A percentile compares a stretch with the other conserved stretches of the same genome.
These are phyloP conservation scores for Pangasius mekongensis DNA, from an alignment of 2,797 vertebrate species.

Conservation along the genomic window DNA sequence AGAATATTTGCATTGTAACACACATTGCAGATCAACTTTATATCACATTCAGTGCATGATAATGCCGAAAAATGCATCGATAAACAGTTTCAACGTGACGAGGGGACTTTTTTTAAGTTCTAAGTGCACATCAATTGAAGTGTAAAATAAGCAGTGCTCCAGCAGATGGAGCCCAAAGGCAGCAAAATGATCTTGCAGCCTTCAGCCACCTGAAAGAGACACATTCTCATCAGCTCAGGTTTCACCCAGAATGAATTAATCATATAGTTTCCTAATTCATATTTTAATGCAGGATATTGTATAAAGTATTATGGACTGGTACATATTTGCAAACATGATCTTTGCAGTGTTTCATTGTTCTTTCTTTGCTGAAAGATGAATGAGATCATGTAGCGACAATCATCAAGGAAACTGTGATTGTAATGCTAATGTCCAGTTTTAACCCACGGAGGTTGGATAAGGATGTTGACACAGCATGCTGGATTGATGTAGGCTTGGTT, in stretches of 20 bases:
- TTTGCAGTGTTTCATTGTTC: not conserved
- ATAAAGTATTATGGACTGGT: not conserved
- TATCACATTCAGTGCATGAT: not conserved
- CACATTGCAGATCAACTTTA: not conserved
- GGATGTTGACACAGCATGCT: too few species aligned
- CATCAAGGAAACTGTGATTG: not conserved
- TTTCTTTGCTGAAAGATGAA: not conserved
- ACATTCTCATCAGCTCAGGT: not conserved
- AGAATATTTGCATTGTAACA: not conserved
- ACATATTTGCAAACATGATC: not conserved
- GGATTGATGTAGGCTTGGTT: too few species aligned
- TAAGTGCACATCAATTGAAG: not conserved
- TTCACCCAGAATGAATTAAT: not conserved
- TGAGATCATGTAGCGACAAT: not conserved
- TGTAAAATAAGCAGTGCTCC: not conserved
- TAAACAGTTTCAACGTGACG: not conserved
- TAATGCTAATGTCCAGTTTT: not conserved
- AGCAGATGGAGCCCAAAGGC: not conserved
- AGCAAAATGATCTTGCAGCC: not conserved
- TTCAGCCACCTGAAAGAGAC: not conserved
- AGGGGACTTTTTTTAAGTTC: not conserved
- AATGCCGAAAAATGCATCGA: not conserved
- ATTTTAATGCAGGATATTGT: not conserved
- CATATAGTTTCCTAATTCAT: not conserved
- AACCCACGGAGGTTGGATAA: too few species aligned